These are phyloP conservation scores for Clanis bilineata DNA, from an alignment of 2,888 invertebrate species.

Conservation along the genomic window DNA sequence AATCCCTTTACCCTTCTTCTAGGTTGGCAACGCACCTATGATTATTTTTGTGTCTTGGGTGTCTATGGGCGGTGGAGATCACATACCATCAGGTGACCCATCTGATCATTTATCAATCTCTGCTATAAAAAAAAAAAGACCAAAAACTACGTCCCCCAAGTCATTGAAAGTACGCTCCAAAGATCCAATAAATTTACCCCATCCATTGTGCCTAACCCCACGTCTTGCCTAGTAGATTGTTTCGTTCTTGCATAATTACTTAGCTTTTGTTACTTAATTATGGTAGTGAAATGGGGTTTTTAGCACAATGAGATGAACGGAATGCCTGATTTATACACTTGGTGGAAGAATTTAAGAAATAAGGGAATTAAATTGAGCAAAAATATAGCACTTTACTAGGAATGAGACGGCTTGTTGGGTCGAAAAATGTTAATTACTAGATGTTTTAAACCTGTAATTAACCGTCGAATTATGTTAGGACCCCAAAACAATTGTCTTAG, in stretches of 20 bases:
- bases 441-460: no score
- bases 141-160: not conserved
- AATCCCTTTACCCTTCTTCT: no score
- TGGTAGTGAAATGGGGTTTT: slow-evolving; percentile 61
- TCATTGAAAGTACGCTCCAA: not conserved
- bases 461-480: no score
- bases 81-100: no score
- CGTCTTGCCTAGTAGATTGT: slow-evolving; percentile 56
- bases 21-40: no score
- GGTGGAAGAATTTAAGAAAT: slow-evolving; percentile 6
- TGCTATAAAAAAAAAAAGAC: no score
- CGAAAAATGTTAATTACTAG: no score
- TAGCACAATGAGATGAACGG: slow-evolving; percentile 59
- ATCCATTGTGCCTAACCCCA: slow-evolving; percentile 38
- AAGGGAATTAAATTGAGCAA: not conserved
- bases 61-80: no score
- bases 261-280: slow-evolving; percentile 74
- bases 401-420: no score
- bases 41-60: no score
- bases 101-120: no score
- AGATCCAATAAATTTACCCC: slow-evolving; percentile 16
- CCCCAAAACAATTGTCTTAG: no score
- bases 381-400: not conserved
- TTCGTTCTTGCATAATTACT: slow-evolving; percentile 73
- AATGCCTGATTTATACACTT: slow-evolving; percentile 49